Evolutionary conservation across 1,140 invertebrate genomes (phyloP).

Genomic region (Lepidotrigona ventralis): DNA sequence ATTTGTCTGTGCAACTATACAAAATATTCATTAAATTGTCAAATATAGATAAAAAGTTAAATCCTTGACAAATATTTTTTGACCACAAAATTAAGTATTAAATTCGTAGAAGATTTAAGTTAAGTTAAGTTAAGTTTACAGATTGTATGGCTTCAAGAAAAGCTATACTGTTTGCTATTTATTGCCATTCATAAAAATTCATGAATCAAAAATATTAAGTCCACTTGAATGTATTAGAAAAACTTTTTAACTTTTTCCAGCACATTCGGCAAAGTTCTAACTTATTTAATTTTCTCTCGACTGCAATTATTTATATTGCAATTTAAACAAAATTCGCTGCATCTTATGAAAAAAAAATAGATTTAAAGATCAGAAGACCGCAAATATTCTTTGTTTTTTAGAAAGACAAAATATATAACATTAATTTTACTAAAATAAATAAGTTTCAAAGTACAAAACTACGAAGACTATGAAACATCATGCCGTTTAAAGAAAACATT

Average conservation of each 20-base stretch:
- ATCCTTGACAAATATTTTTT: background rate
- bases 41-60: no score
- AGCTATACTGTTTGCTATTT: conserved; percentile 50
- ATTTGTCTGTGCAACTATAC: background rate
- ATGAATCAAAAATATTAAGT: conserved; percentile 67
- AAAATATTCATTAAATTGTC: background rate
- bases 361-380: background rate
- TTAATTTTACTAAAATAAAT: no score
- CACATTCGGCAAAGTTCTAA: background rate
- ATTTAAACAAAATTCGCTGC: background rate
- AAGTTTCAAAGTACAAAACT: no score
- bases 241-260: background rate
- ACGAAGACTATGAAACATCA: background rate
- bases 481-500: background rate
- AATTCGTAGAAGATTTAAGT: background rate
- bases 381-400: background rate
- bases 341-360: background rate
- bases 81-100: background rate
- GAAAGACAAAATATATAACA: background rate
- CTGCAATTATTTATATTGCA: background rate
- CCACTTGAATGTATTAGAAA: conserved; percentile 20
- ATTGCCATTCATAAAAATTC: conserved; percentile 64
- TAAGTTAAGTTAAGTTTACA: no score
- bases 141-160: conserved; percentile 22
- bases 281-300: no score